These are phyloP conservation scores for Acanthurus tractus DNA, from an alignment of 2,797 vertebrate species.

Conservation along the genomic window DNA sequence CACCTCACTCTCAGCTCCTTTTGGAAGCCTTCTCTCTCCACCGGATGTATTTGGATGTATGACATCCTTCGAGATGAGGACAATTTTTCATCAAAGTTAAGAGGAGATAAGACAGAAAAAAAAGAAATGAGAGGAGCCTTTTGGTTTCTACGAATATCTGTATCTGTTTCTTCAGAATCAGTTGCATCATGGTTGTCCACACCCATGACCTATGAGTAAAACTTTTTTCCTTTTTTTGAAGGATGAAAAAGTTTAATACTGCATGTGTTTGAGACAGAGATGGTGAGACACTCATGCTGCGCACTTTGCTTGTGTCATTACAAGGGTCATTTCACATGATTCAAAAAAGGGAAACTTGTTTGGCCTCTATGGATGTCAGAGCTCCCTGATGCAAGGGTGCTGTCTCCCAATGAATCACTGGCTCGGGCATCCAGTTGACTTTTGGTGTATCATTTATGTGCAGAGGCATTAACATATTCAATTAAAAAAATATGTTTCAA, in stretches of 20 bases:
- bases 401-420: neutral
- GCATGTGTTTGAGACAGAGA: neutral
- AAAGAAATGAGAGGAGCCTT: too few relatives aligned
- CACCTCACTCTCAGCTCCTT: too few relatives aligned
- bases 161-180: neutral
- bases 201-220: neutral
- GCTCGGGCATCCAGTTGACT: neutral
- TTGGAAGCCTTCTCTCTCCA: too few relatives aligned
- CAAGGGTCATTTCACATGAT: neutral
- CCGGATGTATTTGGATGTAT: too few relatives aligned
- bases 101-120: too few relatives aligned
- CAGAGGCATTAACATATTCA: too few relatives aligned
- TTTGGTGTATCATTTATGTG: too few relatives aligned
- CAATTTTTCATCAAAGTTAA: too few relatives aligned
- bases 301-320: too few relatives aligned
- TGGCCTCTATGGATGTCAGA: neutral
- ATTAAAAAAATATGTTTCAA: too few relatives aligned
- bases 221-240: neutral
- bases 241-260: slow-evolving; percentile 5
- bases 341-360: neutral
- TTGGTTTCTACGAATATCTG: too few relatives aligned
- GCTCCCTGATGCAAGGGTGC: neutral
- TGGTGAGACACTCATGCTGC: neutral
- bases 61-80: too few relatives aligned
- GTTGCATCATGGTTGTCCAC: neutral